Evolutionary conservation across 2,113 vertebrate species (phyloP).

Genomic region (Narcine bancroftii): DNA sequence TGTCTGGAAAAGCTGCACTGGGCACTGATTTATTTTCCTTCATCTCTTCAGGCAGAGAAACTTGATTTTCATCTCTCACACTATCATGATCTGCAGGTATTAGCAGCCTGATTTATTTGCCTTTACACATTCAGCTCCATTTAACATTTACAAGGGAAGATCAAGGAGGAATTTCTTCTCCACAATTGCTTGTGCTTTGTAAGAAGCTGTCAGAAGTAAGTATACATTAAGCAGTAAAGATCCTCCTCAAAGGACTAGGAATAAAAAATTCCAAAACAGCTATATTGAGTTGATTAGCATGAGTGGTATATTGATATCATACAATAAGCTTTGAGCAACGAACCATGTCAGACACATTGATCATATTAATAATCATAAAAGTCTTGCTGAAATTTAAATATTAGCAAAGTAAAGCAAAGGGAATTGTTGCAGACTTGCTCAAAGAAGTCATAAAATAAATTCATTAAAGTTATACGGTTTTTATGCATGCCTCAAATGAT

Average conservation of each 20-base stretch:
- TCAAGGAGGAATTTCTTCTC: too few relatives aligned
- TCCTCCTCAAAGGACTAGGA: not conserved
- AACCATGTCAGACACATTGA: not conserved
- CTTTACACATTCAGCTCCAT: too few relatives aligned
- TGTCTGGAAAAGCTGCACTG: too few relatives aligned
- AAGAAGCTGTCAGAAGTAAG: not conserved
- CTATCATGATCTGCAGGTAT: too few relatives aligned
- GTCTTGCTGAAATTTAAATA: constrained; percentile 6
- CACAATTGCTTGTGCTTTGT: not conserved
- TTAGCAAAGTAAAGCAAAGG: not conserved
- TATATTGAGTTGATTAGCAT: not conserved
- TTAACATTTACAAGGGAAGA: too few relatives aligned
- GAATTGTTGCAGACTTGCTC: not conserved
- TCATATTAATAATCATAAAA: not conserved
- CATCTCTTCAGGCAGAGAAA: too few relatives aligned
- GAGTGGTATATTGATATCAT: not conserved
- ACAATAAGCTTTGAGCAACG: not conserved
- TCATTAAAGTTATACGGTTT: constrained; percentile 15
- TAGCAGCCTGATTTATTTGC: too few relatives aligned
- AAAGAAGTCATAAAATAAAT: not conserved
- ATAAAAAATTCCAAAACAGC: not conserved
- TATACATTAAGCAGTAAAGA: not conserved
- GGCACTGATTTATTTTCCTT: too few relatives aligned
- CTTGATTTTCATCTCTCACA: too few relatives aligned
- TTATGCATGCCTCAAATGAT: constrained; percentile 25